Evolutionary conservation across 1,140 invertebrate genomes (phyloP), one percentile per base, ranked within the genome.

Genomic region (Delia radicum): DNA sequence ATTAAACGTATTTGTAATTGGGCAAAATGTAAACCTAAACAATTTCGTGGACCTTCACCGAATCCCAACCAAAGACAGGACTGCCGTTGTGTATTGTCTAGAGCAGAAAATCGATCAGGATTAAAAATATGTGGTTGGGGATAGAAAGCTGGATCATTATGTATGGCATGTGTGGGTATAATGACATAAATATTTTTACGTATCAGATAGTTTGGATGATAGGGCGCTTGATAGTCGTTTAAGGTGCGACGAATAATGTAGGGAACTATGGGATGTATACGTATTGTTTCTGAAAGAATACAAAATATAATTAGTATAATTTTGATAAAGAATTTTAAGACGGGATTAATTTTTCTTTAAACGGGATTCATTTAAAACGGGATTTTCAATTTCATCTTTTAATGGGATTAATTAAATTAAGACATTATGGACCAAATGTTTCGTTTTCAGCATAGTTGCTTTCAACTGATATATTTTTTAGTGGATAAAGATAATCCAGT

Each of bases 111-210:
- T 73, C 92, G 86, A 24, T 93, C 91, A 0, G 92, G 92, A 81
- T 91, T 87, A 80, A 92, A 93, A n/a, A 78, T 79, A 8, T 91
- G 87, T 2, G 93, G 92, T 62, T 93, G 87, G 4, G 90, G 88
- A 79, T 88, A 93, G 42, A 87, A 85, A 27, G 86, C 80, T 0
- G 87, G 82, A 79, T 88, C 87, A 8, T 82, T 80, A 74, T 88
- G 88, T 73, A 88, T 81, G 61, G 81, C 81, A 75, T 84, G 82
- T 4, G 81, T 81, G 24, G 88, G 87, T 31, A 88, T 81, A 0
- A 82, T 80, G 7, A 88, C 46, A 28, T 81, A 80, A 6, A 81
- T 79, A 31, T 85, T 81, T 74, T 83, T 85, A 15, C 82, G 77
- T 29, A 89, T 82, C 0, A 84, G 80, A 33, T 87, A 82, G 3